These are phyloP conservation scores for Physella acuta DNA, from an alignment of 1,140 invertebrate species.

Conservation along the genomic window DNA sequence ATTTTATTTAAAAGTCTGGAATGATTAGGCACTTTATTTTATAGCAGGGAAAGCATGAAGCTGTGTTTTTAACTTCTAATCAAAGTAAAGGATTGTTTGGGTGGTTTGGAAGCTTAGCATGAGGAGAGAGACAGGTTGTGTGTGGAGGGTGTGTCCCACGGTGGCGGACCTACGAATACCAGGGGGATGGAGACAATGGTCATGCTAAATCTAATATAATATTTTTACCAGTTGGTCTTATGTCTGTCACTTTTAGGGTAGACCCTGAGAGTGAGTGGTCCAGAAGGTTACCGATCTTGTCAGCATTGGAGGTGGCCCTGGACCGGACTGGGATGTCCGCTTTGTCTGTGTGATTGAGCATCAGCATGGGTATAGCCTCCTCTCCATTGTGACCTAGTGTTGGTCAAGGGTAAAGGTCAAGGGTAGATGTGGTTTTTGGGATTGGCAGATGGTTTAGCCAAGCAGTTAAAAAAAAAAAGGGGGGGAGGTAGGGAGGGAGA, in stretches of 20 bases:
- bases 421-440: neutral
- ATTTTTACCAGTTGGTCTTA: constrained; percentile 43
- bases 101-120: too few relatives aligned
- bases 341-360: constrained; percentile 60
- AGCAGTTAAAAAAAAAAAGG: neutral
- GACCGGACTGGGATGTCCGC: constrained; percentile 40
- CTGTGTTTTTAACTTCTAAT: too few relatives aligned
- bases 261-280: constrained; percentile 49
- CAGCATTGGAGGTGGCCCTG: constrained; percentile 36
- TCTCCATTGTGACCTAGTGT: constrained; percentile 54
- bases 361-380: constrained; percentile 61
- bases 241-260: constrained; percentile 49
- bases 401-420: neutral
- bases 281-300: constrained; percentile 28
- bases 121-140: too few relatives aligned
- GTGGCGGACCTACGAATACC: too few relatives aligned
- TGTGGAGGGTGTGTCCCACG: too few relatives aligned
- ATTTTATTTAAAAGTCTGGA: too few relatives aligned
- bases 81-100: too few relatives aligned
- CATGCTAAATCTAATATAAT: too few relatives aligned
- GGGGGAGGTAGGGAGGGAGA: neutral
- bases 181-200: too few relatives aligned
- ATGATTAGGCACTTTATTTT: too few relatives aligned
- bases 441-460: neutral
- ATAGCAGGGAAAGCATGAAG: too few relatives aligned